Base-by-base conservation (phyloP, 2,797 vertebrate species). In the Pelochelys cantorii region DNA sequence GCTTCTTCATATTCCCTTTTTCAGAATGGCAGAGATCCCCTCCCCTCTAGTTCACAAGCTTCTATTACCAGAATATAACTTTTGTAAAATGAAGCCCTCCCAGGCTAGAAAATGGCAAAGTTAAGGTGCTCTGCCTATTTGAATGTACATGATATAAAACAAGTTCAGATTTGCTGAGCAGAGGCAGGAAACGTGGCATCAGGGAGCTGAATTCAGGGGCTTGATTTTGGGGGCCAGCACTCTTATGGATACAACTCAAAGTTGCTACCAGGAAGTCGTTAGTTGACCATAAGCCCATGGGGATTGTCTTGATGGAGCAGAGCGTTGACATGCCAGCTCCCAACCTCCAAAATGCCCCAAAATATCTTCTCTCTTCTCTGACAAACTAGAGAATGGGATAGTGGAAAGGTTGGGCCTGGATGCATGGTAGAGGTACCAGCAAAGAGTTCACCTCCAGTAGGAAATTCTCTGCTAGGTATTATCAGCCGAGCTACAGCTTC, bases 381-480 rank as follows among this genome's bases (percentile, higher is more conserved):
- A 75, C 37, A 48, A 15, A 48, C 22, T 75, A 13, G 13, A 2
- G 22, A 23, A 48, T 34, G 37, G 37, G 37, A 37, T 7, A 42
- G 37, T 75, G 12, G 37, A 75, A 37, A 42, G 7, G 23, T 3
- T 48, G 23, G 71, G 22, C 71, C 37, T 10, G 27, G 13, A 5
- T 48, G 3, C 12, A 17, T 15, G 12, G 55, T n/a, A 59, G 0
- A 1, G 29, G 2, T 6, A 53, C 4, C 84, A 60, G 2, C 5
- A 81, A 2, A 4, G 54, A 78, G n/a, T 57, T 59, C 5, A 34
- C 10, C 20, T 79, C 31, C 86, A 7, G 5, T 82, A 10, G 11
- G 42, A 12, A 84, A 89, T 14, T 13, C 3, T 90, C 3, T 42
- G 29, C 23, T 74, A 27, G 34, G 25, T 5, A 8, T 2, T 89